phyloP scores from a whole-genome alignment of 2,797 vertebrate genomes.

The Cynodonichthys magdalenae region DNA sequence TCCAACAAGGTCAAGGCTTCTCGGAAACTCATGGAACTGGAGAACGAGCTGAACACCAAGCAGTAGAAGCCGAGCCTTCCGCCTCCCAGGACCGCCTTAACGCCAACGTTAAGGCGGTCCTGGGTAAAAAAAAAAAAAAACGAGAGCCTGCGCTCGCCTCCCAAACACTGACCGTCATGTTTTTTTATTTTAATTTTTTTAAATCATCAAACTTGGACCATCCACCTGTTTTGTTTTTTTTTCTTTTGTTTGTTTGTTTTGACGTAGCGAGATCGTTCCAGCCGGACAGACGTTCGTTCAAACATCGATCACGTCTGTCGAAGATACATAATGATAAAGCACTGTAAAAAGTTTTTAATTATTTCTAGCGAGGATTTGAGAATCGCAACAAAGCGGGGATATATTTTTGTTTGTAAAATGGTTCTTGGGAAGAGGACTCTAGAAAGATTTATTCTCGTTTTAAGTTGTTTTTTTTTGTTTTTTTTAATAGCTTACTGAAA shows the following conservation, averaged over 20 bases:
- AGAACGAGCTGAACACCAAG: slow-evolving; percentile 98
- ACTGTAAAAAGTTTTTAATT: slow-evolving; percentile 88
- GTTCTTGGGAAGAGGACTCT: slow-evolving; percentile 73
- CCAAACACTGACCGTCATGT: slow-evolving; percentile 63
- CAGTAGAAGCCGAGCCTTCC: slow-evolving; percentile 77
- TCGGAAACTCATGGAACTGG: slow-evolving; percentile 95
- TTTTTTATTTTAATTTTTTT: slow-evolving; percentile 58
- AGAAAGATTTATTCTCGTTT: slow-evolving; percentile 63
- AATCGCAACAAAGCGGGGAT: slow-evolving; percentile 79
- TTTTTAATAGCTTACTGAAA: slow-evolving; percentile 71
- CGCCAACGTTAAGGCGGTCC: slow-evolving; percentile 43
- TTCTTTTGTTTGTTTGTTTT: no score
- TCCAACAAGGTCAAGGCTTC: slow-evolving; percentile 98
- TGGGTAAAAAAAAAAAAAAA: slow-evolving; percentile 31
- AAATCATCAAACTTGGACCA: slow-evolving; percentile 78
- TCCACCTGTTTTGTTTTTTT: slow-evolving; percentile 52
- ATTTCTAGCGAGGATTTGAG: slow-evolving; percentile 70
- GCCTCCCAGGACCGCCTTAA: slow-evolving; percentile 41
- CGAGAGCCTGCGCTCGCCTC: slow-evolving; percentile 51
- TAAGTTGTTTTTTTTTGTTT: no score
- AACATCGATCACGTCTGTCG: slow-evolving; percentile 58
- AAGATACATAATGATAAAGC: slow-evolving; percentile 83
- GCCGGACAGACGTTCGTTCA: slow-evolving; percentile 72
- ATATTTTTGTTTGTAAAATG: slow-evolving; percentile 83
- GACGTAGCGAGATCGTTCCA: slow-evolving; percentile 76